These are phyloP conservation scores for Metopia argyrocephala DNA, from an alignment of 2,888 invertebrate species.

Conservation along the genomic window DNA sequence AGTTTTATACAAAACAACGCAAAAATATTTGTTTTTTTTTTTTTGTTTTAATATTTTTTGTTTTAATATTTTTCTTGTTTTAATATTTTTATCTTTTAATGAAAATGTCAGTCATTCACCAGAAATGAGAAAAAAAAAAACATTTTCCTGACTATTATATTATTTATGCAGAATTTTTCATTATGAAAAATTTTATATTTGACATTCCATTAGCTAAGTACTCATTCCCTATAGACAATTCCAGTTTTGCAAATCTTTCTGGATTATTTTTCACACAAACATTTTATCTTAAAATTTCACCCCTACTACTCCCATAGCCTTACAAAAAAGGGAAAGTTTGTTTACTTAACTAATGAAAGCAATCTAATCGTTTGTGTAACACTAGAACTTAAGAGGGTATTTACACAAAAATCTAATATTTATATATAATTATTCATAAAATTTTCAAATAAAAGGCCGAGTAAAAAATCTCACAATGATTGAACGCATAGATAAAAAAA, in stretches of 20 bases:
- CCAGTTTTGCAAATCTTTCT: not conserved
- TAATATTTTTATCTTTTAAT: not conserved
- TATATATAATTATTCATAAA: constrained; percentile 51
- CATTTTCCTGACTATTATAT: not conserved
- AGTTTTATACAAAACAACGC: too few relatives aligned
- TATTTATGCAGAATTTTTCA: not conserved
- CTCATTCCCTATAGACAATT: too few relatives aligned
- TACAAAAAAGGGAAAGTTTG: constrained; percentile 7
- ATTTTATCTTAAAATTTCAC: too few relatives aligned
- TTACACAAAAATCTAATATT: constrained; percentile 35
- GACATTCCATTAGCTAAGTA: too few relatives aligned
- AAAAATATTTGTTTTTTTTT: too few relatives aligned
- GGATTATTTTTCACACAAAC: too few relatives aligned
- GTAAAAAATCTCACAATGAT: not conserved
- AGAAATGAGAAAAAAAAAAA: too few relatives aligned
- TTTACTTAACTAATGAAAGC: constrained; percentile 65
- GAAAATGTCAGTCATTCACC: not conserved
- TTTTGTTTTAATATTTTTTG: not conserved
- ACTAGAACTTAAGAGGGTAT: constrained; percentile 32
- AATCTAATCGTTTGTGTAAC: constrained; percentile 56
- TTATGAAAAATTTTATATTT: too few relatives aligned
- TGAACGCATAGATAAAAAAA: not conserved
- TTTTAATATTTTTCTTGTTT: not conserved
- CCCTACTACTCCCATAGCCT: too few relatives aligned
- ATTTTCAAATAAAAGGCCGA: not conserved